phyloP scores from a whole-genome alignment of 2,888 invertebrate genomes.

The Acholoe squamosa region DNA sequence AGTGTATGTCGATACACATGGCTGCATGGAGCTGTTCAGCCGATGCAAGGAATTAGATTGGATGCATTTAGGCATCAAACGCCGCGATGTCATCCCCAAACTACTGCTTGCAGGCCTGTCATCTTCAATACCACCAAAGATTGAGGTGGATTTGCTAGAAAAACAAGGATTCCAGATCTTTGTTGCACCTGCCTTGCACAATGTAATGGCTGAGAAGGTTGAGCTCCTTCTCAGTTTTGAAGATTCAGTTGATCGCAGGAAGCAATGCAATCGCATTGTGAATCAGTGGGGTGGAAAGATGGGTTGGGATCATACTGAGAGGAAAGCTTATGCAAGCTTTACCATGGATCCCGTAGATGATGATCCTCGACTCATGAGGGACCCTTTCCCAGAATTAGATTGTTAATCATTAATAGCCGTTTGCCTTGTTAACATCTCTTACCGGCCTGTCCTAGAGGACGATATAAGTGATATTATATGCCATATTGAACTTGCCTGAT shows the following conservation, averaged over 20 bases:
- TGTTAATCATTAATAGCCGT: no score
- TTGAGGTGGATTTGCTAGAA: not conserved
- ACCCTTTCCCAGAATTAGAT: no score
- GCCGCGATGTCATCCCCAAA: not conserved
- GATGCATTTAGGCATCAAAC: not conserved
- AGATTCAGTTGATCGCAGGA: not conserved
- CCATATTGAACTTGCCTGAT: no score
- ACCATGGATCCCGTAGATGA: not conserved
- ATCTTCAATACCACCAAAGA: not conserved
- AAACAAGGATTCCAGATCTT: not conserved
- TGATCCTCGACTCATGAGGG: not conserved
- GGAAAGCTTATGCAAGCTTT: conserved; percentile 8
- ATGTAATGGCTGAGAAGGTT: not conserved
- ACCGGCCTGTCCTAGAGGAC: no score
- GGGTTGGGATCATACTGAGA: not conserved
- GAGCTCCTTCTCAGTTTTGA: not conserved
- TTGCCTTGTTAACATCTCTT: no score
- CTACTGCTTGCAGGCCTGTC: not conserved
- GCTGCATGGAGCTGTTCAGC: not conserved
- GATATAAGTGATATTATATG: no score
- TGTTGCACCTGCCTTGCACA: not conserved
- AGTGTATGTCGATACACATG: not conserved
- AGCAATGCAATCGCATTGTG: not conserved
- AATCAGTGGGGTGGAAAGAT: not conserved
- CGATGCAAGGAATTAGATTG: not conserved